Conservation (phyloP, 1,140 invertebrate genomes). For the Drosophila jambulina region DNA sequence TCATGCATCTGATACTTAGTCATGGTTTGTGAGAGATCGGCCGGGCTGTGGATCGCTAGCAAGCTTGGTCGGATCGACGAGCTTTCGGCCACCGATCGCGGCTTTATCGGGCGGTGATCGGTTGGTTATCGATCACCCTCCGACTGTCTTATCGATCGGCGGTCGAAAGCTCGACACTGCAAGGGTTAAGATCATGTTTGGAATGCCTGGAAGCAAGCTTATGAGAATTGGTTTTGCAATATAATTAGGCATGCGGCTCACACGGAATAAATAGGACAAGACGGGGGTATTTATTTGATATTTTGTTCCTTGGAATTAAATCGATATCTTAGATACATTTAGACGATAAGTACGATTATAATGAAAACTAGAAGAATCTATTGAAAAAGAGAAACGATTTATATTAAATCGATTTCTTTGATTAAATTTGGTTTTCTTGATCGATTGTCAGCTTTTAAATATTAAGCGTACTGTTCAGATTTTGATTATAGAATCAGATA, state of each 20-base stretch:
- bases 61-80: slow-evolving; percentile 35
- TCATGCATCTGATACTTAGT: slow-evolving; percentile 60
- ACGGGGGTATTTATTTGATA: not conserved
- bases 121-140: not conserved
- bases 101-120: slow-evolving; percentile 16
- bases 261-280: slow-evolving; percentile 4
- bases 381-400: no score
- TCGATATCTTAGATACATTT: no score
- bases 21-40: slow-evolving; percentile 53
- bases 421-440: not conserved
- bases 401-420: no score
- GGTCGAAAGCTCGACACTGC: slow-evolving; percentile 44
- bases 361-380: no score
- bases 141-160: slow-evolving; percentile 8
- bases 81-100: slow-evolving; percentile 20
- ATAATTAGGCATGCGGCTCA: slow-evolving; percentile 22
- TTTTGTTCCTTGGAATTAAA: not conserved
- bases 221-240: slow-evolving; percentile 45
- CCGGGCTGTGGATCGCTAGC: slow-evolving; percentile 51
- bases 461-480: no score
- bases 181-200: slow-evolving; percentile 48
- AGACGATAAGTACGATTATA: no score
- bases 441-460: not conserved
- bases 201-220: slow-evolving; percentile 69
- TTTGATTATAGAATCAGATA: no score